These are phyloP conservation scores for Catajapyx aquilonaris DNA, from an alignment of 1,140 invertebrate species.

Conservation along the genomic window DNA sequence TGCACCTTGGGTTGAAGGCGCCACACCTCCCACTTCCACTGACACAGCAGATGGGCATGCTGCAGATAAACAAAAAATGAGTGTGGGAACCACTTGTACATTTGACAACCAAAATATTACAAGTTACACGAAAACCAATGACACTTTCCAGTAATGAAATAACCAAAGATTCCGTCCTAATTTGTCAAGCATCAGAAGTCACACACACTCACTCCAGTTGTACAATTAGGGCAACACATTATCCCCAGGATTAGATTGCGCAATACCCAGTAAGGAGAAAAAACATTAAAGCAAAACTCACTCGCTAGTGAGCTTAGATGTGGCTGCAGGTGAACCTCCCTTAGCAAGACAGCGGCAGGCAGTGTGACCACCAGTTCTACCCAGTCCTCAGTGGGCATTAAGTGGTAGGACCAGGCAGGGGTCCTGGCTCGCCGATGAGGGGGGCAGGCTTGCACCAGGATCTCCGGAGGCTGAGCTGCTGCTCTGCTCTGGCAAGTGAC, in stretches of 20 bases:
- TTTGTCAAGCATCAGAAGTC: background rate
- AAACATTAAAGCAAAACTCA: conserved; percentile 20
- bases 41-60: conserved; percentile 78
- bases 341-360: conserved; percentile 71
- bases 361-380: conserved; percentile 67
- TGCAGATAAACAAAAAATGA: conserved; percentile 15
- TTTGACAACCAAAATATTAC: no score
- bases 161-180: conserved; percentile 3
- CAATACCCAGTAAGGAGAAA: background rate
- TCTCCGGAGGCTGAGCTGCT: conserved; percentile 66
- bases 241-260: background rate
- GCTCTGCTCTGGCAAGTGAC: conserved; percentile 59
- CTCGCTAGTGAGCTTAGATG: conserved; percentile 62
- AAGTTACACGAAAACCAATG: background rate
- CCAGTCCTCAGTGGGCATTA: conserved; percentile 72
- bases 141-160: background rate
- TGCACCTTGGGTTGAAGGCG: conserved; percentile 25
- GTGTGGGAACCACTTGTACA: conserved; percentile 4
- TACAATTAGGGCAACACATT: background rate
- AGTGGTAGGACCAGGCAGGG: conserved; percentile 80
- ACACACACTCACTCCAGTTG: background rate
- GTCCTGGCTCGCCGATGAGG: conserved; percentile 61
- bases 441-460: conserved; percentile 48
- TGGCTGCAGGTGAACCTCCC: conserved; percentile 69
- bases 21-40: conserved; percentile 32